Base-by-base conservation (phyloP, 2,797 vertebrate genomes). In the Florisuga fusca region DNA sequence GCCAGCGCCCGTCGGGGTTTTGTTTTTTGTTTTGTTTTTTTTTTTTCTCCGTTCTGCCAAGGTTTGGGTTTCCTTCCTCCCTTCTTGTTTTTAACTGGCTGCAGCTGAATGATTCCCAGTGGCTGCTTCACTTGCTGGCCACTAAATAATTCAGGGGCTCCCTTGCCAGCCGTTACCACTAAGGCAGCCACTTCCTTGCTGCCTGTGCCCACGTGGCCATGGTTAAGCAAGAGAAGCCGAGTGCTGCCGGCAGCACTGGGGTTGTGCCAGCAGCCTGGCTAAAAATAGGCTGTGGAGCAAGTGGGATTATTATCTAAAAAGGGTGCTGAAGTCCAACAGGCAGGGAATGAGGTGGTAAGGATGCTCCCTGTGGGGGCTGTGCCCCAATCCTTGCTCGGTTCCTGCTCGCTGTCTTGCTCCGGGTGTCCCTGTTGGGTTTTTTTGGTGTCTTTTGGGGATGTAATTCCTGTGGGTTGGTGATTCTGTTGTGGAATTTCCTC, bases 71-170 rank as follows among this genome's bases (percentile, higher is more conserved):
- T 97, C 87, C 92, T 95, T 94, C 94, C 92, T 87, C 71, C 91
- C 73, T 75, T 78, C 91, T 80, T 75, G 84, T 84, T 87, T 86
- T 86, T 54, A 67, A 84, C 71, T 2, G 80, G 80, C 83, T 94
- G 91, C 91, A 93, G 87, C 71, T 96, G 94, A 96, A 94, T 94
- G 93, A 69, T 73, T 96, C 95, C 89, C 94, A 57, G 0, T 92
- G 95, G 94, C 94, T 96, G 94, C 93, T 96, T 97, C 94, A 96
- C 51, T 94, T 55, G 53, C 89, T 79, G 92, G 85, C 87, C 53
- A 62, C 95, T 96, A 73, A 97, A 96, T 96, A 95, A 96, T 96
- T 94, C 92, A 94, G 89, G 76, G 81, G 92, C 86, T 96, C 94
- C 21, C 94, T 87, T 11, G 41, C 76, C 90, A 95, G 93, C 90